Evolutionary conservation across 1,140 invertebrate genomes (phyloP).

Genomic region (Orchesella cincta): DNA sequence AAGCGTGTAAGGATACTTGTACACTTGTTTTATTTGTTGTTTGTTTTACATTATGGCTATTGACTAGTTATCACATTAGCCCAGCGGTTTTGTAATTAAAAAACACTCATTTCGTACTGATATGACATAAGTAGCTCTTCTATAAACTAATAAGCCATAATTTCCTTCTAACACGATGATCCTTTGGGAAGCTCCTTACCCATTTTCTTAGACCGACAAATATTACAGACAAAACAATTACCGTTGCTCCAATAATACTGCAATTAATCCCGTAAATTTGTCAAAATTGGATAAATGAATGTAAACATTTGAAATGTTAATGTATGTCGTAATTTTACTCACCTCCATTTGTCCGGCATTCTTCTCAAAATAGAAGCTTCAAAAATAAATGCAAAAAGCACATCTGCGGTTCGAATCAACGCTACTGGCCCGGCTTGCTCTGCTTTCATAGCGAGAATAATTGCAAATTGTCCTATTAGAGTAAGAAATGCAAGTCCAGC

Average conservation of each 20-base stretch:
- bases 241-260: not conserved
- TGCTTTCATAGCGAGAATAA: slow-evolving; percentile 1
- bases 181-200: not conserved
- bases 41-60: no score
- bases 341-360: not conserved
- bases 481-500: slow-evolving; percentile 29
- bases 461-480: not conserved
- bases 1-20: no score
- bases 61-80: no score
- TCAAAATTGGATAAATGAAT: no score
- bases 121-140: no score
- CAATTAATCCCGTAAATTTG: no score
- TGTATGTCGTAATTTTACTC: no score
- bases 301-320: no score
- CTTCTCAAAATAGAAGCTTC: not conserved
- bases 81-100: no score
- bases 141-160: not conserved
- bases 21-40: no score
- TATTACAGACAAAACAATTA: not conserved
- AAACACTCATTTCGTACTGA: no score
- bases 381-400: slow-evolving; percentile 15
- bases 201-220: not conserved
- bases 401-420: not conserved
- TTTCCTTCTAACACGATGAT: not conserved
- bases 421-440: not conserved